Percentiles rank a stretch among this genome's conserved stretches.
These are phyloP conservation scores for Pachydiplax longipennis DNA, from an alignment of 2,888 invertebrate species.

Conservation along the genomic window DNA sequence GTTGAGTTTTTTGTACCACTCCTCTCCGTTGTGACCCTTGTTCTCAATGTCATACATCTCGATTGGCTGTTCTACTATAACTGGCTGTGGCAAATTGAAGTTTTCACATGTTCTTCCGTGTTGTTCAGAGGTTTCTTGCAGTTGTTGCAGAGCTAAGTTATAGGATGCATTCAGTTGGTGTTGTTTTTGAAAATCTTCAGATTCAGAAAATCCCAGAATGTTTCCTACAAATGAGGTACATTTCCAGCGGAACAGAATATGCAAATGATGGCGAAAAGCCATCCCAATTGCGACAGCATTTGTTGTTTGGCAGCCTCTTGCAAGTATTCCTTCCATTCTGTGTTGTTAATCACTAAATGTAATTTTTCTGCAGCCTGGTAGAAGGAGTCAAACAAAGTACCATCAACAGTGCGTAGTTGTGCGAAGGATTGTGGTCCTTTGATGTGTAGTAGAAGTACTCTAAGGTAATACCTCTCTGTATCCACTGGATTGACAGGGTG, in stretches of 20 bases:
- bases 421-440: constrained; percentile 54
- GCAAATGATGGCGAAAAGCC: not conserved
- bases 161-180: not conserved
- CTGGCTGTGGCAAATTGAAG: not conserved
- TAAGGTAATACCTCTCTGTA: constrained; percentile 53
- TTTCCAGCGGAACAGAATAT: not conserved
- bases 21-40: not conserved
- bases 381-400: constrained; percentile 28
- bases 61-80: not conserved
- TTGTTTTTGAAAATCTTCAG: not conserved
- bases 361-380: not conserved
- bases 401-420: constrained; percentile 52
- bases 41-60: not conserved
- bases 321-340: not conserved
- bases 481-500: constrained; percentile 53
- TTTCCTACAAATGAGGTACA: not conserved
- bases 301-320: not conserved
- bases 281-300: not conserved
- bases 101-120: not conserved
- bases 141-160: not conserved
- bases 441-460: constrained; percentile 53
- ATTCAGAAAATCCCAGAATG: not conserved
- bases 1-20: constrained; percentile 43
- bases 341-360: not conserved
- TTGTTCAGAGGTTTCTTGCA: not conserved